These are phyloP conservation scores for Helicoverpa armigera DNA, from an alignment of 1,140 invertebrate species.

Conservation along the genomic window DNA sequence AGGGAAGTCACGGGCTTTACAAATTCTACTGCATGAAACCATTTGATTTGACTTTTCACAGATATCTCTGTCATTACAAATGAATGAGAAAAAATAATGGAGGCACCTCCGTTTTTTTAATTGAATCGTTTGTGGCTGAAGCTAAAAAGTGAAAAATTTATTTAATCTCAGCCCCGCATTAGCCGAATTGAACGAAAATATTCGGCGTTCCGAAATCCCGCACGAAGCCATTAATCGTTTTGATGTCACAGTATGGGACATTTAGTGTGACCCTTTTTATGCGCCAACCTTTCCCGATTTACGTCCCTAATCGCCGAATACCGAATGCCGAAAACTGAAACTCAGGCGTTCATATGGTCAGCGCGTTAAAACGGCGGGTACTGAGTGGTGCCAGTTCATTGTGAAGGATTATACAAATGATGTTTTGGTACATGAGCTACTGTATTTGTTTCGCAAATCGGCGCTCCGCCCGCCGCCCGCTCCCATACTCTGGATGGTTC, in stretches of 20 bases:
- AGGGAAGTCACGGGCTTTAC: conserved; percentile 7
- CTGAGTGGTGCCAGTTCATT: conserved; percentile 73
- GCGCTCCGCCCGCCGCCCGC: background rate
- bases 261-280: conserved; percentile 86
- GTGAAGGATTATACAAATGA: conserved; percentile 62
- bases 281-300: conserved; percentile 71
- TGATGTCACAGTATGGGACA: conserved; percentile 85
- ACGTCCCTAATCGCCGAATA: conserved; percentile 77
- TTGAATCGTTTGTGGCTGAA: conserved; percentile 61
- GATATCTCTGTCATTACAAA: conserved; percentile 46
- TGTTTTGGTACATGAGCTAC: conserved; percentile 55
- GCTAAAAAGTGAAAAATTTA: conserved; percentile 70
- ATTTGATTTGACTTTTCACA: conserved; percentile 43
- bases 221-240: conserved; percentile 83
- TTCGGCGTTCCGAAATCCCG: conserved; percentile 72
- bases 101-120: conserved; percentile 55
- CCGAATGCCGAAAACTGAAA: conserved; percentile 73
- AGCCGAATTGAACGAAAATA: conserved; percentile 80
- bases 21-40: conserved; percentile 37
- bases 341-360: conserved; percentile 61
- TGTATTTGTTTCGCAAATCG: conserved; percentile 43
- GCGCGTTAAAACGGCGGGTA: conserved; percentile 69
- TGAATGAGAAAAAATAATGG: conserved; percentile 52
- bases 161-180: conserved; percentile 73
- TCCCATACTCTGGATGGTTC: conserved; percentile 4